Conservation (phyloP, 2,113 vertebrate species). For the Hippocampus mohnikei region DNA sequence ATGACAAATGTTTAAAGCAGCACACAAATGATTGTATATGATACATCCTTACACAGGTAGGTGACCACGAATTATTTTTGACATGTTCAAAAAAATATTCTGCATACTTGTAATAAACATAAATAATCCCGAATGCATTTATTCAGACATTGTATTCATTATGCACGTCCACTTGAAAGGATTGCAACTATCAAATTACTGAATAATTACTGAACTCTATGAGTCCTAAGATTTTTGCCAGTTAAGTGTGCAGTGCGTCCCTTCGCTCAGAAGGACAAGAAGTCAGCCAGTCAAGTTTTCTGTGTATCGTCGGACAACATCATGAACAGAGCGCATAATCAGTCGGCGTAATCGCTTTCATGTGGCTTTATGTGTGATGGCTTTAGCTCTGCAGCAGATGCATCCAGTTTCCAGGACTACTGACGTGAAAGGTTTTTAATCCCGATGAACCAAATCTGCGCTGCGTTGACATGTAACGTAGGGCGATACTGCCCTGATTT, state of each 20-base stretch:
- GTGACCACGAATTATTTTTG: too few relatives aligned
- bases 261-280: not conserved
- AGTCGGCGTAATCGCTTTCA: slow-evolving; percentile 12
- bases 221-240: too few relatives aligned
- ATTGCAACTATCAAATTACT: not conserved
- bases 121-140: too few relatives aligned
- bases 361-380: not conserved
- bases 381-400: slow-evolving; percentile 6
- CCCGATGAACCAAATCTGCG: slow-evolving; percentile 24
- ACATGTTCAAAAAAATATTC: too few relatives aligned
- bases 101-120: too few relatives aligned
- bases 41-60: too few relatives aligned
- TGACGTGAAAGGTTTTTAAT: slow-evolving; percentile 29
- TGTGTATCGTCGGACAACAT: not conserved
- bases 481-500: too few relatives aligned
- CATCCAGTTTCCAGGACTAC: not conserved
- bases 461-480: not conserved
- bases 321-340: not conserved
- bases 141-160: too few relatives aligned
- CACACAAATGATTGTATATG: not conserved
- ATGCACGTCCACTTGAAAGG: not conserved
- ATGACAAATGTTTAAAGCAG: not conserved
- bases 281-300: too few relatives aligned
- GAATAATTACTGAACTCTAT: not conserved
- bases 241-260: too few relatives aligned